phyloP scores from a whole-genome alignment of 2,888 invertebrate genomes.

The Mongoloraphidia duomilia region DNA sequence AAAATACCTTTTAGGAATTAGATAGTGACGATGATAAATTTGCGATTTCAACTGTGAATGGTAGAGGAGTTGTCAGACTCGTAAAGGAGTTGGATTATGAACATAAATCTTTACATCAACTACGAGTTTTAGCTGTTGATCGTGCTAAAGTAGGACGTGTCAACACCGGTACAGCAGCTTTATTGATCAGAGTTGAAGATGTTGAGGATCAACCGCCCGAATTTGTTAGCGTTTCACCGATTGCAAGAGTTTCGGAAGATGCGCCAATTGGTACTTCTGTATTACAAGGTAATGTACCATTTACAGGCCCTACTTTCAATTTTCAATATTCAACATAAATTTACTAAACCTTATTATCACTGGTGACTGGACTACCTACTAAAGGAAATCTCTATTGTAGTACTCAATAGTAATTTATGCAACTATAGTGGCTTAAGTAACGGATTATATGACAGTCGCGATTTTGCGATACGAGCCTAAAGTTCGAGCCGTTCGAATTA shows the following conservation, averaged over 20 bases:
- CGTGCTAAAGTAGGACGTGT: conserved; percentile 66
- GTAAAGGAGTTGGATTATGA: conserved; percentile 72
- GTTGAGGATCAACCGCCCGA: conserved; percentile 86
- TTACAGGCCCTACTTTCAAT: too few relatives aligned
- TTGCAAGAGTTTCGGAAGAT: conserved; percentile 80
- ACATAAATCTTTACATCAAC: conserved; percentile 70
- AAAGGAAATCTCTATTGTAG: too few relatives aligned
- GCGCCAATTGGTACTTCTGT: conserved; percentile 68
- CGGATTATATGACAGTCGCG: too few relatives aligned
- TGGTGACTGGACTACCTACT: too few relatives aligned
- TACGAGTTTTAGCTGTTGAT: conserved; percentile 69
- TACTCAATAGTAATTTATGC: too few relatives aligned
- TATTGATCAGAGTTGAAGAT: conserved; percentile 75
- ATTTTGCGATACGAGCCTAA: too few relatives aligned
- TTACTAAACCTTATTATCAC: too few relatives aligned
- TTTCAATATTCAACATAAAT: too few relatives aligned
- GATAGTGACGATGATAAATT: conserved; percentile 67
- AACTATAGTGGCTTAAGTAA: too few relatives aligned
- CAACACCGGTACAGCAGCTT: conserved; percentile 82
- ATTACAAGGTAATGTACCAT: conserved; percentile 47
- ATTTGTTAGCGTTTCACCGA: conserved; percentile 73
- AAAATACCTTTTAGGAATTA: conserved; percentile 38
- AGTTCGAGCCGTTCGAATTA: too few relatives aligned
- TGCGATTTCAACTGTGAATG: conserved; percentile 66
- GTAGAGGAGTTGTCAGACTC: conserved; percentile 69